Base-by-base conservation (phyloP, 1,140 invertebrate species). In the Euura saliciscinereae region DNA sequence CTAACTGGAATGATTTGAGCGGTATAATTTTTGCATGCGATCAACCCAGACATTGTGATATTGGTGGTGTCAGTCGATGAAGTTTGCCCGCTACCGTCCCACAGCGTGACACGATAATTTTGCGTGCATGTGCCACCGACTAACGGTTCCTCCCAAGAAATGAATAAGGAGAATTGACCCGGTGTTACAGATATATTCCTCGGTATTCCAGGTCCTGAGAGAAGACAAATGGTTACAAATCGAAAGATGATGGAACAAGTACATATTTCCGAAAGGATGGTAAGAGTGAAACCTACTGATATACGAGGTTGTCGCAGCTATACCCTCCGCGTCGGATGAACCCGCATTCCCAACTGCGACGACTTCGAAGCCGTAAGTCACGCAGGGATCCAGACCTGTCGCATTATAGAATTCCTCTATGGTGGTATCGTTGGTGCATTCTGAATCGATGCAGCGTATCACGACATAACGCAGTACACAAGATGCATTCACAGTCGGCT, bases 121-220 rank as follows among this genome's bases (percentile, higher is more conserved):
- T 78, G 73, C 6, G 83, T 69, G 65, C 84, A 85, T 5, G 45
- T 71, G 2, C 68, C 46, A 10, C 75, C 81, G 1, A 68, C 43
- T 59, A 71, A 7, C 42, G 84, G 82, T 4, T 71, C 65, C n/a
- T 78, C 8, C 84, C 84, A 85, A 4, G 46, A 44, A 13, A 84
- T 70, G 8, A 6, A 45, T 28, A 85, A 67, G n/a, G 75, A 46
- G n/a, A 66, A 76, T 66, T 77, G 71, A 44, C 72, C 71, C 3
- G 77, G 11, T 69, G 6, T 44, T 11, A 75, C 68, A 4, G 28
- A 64, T 13, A 67, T 68, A 28, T 65, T 13, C 28, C 4, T 45
- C 66, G 81, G 80, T 67, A 45, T 13, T 28, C 76, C 71, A 28
- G 78, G 75, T 76, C 70, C 82, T 83, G 72, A 65, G 69, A 71